phyloP scores from a whole-genome alignment of 2,797 vertebrate genomes.

The Anas georgica region DNA sequence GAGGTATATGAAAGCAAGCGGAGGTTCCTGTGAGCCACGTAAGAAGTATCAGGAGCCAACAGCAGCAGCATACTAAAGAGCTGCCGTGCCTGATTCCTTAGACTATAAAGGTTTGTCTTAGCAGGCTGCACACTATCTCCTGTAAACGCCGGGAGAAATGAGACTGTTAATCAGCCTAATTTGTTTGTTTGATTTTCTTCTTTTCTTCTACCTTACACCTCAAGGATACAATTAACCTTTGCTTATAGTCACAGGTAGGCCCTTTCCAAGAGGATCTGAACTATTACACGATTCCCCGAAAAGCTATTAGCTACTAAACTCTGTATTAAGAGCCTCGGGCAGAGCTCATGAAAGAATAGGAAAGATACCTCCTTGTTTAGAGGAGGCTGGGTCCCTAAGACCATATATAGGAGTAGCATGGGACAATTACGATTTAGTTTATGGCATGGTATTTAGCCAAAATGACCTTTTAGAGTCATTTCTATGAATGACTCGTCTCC shows the following conservation, averaged over 20 bases:
- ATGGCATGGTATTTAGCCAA: neutral
- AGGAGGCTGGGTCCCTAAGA: neutral
- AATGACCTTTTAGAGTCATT: neutral
- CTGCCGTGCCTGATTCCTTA: neutral
- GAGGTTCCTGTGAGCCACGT: neutral
- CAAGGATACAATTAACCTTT: neutral
- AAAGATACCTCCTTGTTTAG: neutral
- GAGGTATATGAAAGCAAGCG: neutral
- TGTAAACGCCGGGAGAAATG: neutral
- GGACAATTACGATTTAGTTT: neutral
- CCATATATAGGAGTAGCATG: neutral
- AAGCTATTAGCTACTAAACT: neutral
- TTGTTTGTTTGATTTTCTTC: neutral
- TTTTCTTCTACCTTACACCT: neutral
- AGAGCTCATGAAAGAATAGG: neutral
- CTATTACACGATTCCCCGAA: neutral
- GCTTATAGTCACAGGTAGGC: neutral
- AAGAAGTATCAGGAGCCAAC: neutral
- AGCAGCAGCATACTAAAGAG: neutral
- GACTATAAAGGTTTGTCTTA: neutral
- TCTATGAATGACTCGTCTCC: neutral
- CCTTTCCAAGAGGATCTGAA: neutral
- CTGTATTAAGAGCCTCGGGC: neutral
- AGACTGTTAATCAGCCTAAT: neutral
- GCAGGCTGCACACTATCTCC: neutral